Evolutionary conservation across 1,140 invertebrate species (phyloP), one percentile per base, ranked within the genome.

Genomic region (Drosophila takahashii): DNA sequence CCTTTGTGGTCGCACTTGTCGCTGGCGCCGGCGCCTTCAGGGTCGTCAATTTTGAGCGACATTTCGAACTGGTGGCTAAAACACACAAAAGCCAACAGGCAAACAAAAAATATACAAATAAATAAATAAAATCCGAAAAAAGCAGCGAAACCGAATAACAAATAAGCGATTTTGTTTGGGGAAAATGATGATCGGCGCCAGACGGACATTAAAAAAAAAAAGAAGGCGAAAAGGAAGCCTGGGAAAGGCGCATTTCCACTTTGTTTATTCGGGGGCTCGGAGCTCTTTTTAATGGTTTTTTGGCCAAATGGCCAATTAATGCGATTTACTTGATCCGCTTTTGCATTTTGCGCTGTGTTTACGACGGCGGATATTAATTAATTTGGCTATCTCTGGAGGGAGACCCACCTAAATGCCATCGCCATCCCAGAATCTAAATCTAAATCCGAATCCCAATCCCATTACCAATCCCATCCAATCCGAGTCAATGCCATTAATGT

Each of bases 311-410:
- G 62, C 39, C 51, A 81, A 77, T 81, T 74, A 77, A 85, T 77
- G 73, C 66, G 72, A 79, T 85, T 77, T 73, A 72, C 67, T 78
- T 70, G 58, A 81, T 85, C 41, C 58, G 56, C 41, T 59, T 81
- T 47, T 81, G 72, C 60, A 77, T 77, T 73, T 73, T 27, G 32
- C n/a, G 58, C 34, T 53, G 60, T 47, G 70, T 83, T 84, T 79
- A 85, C 64, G 81, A 85, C 74, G 61, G 54, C 67, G 73, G 72
- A 73, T 80, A 77, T 77, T 77, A 77, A 77, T 77, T 77, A 77
- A 77, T 69, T 75, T 18, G 50, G 42, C 71, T 26, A 36, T 41
- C 45, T 64, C 48, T 22, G 51, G 8, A 10, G 29, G n/a, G 15
- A 27, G 13, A 47, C 44, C 36, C 37, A 53, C 32, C 27, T 27